These are phyloP conservation scores for Aplodontia rufa DNA, from an alignment of 2,113 vertebrate genomes.

Conservation along the genomic window DNA sequence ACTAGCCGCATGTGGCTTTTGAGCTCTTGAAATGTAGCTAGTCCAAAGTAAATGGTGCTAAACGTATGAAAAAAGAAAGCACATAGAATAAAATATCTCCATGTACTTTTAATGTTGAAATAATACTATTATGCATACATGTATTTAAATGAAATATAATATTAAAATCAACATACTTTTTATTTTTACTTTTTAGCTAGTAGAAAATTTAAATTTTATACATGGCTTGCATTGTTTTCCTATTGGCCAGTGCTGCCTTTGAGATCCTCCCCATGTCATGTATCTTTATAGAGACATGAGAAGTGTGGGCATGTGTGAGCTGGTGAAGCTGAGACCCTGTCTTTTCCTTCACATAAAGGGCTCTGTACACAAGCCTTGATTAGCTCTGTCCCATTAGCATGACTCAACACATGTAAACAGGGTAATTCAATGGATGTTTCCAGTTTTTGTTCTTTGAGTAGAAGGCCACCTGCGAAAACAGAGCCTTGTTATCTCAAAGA, in stretches of 20 bases:
- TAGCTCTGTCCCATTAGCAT: not conserved
- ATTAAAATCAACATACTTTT: not conserved
- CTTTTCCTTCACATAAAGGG: constrained; percentile 48
- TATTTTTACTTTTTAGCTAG: not conserved
- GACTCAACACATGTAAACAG: constrained; percentile 4
- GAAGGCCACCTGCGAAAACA: constrained; percentile 82
- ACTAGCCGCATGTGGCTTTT: not conserved
- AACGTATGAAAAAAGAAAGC: not conserved
- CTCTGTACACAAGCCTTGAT: constrained; percentile 33
- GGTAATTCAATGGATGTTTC: constrained; percentile 64
- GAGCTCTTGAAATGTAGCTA: no score
- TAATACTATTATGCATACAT: not conserved
- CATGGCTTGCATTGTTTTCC: not conserved
- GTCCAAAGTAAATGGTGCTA: not conserved
- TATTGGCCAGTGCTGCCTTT: not conserved
- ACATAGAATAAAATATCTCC: not conserved
- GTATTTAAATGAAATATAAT: not conserved
- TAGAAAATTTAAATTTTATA: not conserved
- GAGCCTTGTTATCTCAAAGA: constrained; percentile 58
- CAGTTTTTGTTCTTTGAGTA: constrained; percentile 69
- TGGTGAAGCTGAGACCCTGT: not conserved
- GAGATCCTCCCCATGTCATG: not conserved
- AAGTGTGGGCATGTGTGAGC: constrained; percentile 3
- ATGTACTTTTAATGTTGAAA: not conserved
- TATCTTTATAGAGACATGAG: not conserved